These are phyloP conservation scores for Sebastes itinus DNA, from an alignment of 2,797 vertebrate genomes.

Conservation along the genomic window DNA sequence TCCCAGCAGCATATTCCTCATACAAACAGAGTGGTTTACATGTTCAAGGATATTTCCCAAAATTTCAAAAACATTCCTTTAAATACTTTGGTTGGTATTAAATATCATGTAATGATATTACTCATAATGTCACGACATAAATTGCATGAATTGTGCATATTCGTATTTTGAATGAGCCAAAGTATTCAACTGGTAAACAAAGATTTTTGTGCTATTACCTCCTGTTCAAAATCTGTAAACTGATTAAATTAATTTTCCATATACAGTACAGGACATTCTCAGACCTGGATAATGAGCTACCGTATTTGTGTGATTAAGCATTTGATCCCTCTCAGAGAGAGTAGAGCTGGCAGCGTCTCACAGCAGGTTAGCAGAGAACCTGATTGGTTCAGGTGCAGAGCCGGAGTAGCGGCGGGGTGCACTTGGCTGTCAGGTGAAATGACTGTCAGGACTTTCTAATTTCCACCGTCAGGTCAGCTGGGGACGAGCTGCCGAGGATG, in stretches of 20 bases:
- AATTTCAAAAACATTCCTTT: not conserved
- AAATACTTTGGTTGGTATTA: slow-evolving; percentile 2
- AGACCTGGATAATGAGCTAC: slow-evolving; percentile 8
- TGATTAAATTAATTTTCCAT: not conserved
- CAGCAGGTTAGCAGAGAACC: slow-evolving; percentile 11
- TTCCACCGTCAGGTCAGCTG: slow-evolving; percentile 14
- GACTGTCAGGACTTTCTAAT: slow-evolving; percentile 38
- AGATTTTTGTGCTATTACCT: slow-evolving; percentile 24
- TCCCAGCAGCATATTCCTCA: not conserved
- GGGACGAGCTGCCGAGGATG: not conserved
- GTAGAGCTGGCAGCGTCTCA: slow-evolving; percentile 4
- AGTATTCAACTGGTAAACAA: not conserved
- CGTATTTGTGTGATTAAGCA: not conserved
- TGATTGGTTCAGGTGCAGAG: slow-evolving; percentile 50
- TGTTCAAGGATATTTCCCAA: not conserved
- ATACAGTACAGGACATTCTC: not conserved
- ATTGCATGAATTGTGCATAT: not conserved
- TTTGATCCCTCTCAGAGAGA: slow-evolving; percentile 8
- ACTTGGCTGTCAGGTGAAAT: slow-evolving; percentile 39
- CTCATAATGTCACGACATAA: not conserved
- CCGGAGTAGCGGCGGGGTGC: not conserved
- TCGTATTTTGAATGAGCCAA: not conserved
- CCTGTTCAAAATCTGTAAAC: slow-evolving; percentile 3
- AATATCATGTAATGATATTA: not conserved
- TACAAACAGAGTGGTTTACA: not conserved